These are phyloP conservation scores for Heterodera filipjevi DNA, from an alignment of 2,888 invertebrate genomes.

Conservation along the genomic window DNA sequence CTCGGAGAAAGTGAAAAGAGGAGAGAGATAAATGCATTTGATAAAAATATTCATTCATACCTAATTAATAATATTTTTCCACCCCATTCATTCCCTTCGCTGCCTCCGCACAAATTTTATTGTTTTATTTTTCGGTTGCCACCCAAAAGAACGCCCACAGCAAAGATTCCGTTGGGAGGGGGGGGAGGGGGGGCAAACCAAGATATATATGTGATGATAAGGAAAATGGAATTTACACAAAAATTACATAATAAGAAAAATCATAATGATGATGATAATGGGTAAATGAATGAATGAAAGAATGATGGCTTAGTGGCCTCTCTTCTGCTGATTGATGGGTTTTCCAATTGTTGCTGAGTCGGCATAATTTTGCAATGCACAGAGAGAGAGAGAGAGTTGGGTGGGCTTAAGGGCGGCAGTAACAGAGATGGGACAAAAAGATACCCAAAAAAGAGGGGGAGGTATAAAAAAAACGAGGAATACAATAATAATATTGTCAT, in stretches of 20 bases:
- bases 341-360: not conserved
- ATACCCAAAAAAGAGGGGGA: not conserved
- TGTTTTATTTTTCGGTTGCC: not conserved
- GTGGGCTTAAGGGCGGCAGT: not conserved
- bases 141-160: not conserved
- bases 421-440: not conserved
- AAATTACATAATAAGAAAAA: not conserved
- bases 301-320: not conserved
- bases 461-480: too few species aligned
- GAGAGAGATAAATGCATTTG: not conserved
- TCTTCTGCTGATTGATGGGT: not conserved
- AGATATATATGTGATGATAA: not conserved
- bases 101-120: not conserved
- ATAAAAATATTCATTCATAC: not conserved
- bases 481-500: too few species aligned
- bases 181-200: not conserved
- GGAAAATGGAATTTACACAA: not conserved
- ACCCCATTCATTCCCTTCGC: not conserved
- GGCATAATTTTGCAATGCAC: not conserved
- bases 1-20: not conserved
- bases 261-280: too few species aligned
- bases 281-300: not conserved
- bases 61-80: constrained; percentile 10
- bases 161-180: not conserved
- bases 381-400: not conserved